Percentiles rank a stretch among this genome's conserved stretches.
These are phyloP conservation scores for Drosophila vallismaia DNA, from an alignment of 2,888 invertebrate genomes.

Conservation along the genomic window DNA sequence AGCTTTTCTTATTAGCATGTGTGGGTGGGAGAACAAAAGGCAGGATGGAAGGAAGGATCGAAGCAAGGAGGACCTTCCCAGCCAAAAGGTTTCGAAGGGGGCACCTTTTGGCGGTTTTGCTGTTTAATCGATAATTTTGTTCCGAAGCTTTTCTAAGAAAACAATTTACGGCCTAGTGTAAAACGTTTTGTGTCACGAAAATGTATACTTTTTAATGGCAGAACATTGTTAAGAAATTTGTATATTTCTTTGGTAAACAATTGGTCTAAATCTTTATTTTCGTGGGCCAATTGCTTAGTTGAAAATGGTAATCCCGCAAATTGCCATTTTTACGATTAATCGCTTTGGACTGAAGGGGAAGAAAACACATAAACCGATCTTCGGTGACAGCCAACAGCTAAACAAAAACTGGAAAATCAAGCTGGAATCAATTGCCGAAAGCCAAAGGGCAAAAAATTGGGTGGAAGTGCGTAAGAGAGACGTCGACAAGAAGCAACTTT, in stretches of 20 bases:
- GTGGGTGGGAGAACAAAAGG: constrained; percentile 11
- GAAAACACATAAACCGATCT: constrained; percentile 32
- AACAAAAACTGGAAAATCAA: constrained; percentile 20
- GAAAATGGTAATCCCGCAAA: constrained; percentile 1
- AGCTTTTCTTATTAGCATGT: constrained; percentile 69
- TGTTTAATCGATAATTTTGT: constrained; percentile 70
- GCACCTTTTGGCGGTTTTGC: constrained; percentile 8
- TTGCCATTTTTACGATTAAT: constrained; percentile 26
- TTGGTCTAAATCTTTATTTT: not conserved
- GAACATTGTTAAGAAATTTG: not conserved
- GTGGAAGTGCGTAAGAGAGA: constrained; percentile 47
- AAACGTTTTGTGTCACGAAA: constrained; percentile 28
- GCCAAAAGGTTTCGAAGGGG: not conserved
- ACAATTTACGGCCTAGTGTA: constrained; percentile 26
- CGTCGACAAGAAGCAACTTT: constrained; percentile 49
- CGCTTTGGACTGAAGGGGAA: constrained; percentile 12
- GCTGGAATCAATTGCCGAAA: constrained; percentile 62
- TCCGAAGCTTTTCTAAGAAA: constrained; percentile 18
- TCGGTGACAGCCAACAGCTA: constrained; percentile 14
- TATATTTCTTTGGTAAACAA: not conserved
- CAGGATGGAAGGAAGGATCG: not conserved
- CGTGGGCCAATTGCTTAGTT: not conserved
- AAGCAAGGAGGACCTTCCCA: not conserved
- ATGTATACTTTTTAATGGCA: constrained; percentile 1
- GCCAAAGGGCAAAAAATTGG: constrained; percentile 32